Conservation (phyloP, 2,888 invertebrate species). For the Heliconius aoede region DNA sequence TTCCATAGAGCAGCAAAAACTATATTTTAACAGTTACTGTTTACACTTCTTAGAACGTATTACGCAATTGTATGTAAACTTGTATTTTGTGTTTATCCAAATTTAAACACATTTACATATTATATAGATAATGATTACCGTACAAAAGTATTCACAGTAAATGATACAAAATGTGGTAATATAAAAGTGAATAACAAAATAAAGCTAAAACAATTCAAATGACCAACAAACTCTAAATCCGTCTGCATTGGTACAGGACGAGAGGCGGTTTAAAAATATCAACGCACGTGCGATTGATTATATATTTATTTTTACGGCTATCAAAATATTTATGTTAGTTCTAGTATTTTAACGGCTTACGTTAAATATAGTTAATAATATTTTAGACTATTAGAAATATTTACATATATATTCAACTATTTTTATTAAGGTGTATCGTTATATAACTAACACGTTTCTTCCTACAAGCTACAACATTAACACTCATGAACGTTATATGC, state of each 20-base stretch:
- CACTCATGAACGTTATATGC: too few species aligned
- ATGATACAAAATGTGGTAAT: background rate
- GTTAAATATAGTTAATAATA: background rate
- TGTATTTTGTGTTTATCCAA: too few species aligned
- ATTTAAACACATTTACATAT: too few species aligned
- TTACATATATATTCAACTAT: too few species aligned
- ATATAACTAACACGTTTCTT: too few species aligned
- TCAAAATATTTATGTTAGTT: slow-evolving; percentile 8
- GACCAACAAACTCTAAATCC: slow-evolving; percentile 16
- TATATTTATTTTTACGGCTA: slow-evolving; percentile 3
- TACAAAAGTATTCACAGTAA: background rate
- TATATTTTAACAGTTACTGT: too few species aligned
- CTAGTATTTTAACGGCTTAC: background rate
- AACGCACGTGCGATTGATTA: slow-evolving; percentile 18
- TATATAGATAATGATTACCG: background rate
- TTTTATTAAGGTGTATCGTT: too few species aligned
- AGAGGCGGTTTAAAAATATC: slow-evolving; percentile 25
- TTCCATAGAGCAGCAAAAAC: too few species aligned
- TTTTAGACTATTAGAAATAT: background rate
- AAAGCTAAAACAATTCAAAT: background rate
- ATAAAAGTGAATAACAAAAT: background rate
- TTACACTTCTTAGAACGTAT: too few species aligned
- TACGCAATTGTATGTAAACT: too few species aligned
- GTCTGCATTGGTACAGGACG: background rate
- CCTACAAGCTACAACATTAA: too few species aligned